These are phyloP conservation scores for Cranoglanis bouderius DNA, from an alignment of 2,113 vertebrate species.

Conservation along the genomic window DNA sequence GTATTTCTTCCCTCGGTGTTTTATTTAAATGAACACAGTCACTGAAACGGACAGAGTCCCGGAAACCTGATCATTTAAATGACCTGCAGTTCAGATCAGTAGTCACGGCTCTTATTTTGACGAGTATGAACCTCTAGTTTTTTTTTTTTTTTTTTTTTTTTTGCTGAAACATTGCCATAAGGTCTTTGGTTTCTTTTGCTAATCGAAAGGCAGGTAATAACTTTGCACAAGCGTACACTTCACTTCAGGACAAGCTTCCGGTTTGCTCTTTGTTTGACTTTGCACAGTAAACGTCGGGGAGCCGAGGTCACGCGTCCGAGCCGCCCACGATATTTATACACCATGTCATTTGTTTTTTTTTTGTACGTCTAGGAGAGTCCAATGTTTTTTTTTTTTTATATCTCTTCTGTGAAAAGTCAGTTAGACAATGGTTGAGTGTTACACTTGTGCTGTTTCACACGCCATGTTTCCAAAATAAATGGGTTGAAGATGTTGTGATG, in stretches of 20 bases:
- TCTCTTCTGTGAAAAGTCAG: constrained; percentile 42
- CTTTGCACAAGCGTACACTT: not conserved
- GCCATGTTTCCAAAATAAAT: constrained; percentile 41
- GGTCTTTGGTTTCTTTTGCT: not conserved
- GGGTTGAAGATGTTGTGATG: constrained; percentile 3
- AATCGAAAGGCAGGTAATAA: not conserved
- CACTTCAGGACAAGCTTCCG: not conserved
- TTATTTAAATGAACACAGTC: not conserved
- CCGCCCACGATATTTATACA: constrained; percentile 38
- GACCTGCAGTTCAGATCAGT: not conserved
- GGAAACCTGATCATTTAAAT: not conserved
- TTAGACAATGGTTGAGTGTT: constrained; percentile 16
- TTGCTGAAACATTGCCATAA: not conserved
- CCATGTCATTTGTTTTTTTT: constrained; percentile 49
- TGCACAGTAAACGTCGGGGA: constrained; percentile 1
- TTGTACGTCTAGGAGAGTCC: constrained; percentile 7
- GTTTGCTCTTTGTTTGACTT: constrained; percentile 4
- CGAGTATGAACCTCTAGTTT: not conserved
- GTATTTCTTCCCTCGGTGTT: not conserved
- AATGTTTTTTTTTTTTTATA: constrained; percentile 23
- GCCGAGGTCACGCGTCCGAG: not conserved
- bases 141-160: not conserved
- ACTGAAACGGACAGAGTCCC: not conserved
- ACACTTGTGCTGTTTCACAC: constrained; percentile 39
- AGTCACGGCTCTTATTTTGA: not conserved